A percentile compares a stretch with the other conserved stretches of the same genome.
These are phyloP conservation scores for Lerema accius DNA, from an alignment of 1,140 invertebrate genomes.

Conservation along the genomic window DNA sequence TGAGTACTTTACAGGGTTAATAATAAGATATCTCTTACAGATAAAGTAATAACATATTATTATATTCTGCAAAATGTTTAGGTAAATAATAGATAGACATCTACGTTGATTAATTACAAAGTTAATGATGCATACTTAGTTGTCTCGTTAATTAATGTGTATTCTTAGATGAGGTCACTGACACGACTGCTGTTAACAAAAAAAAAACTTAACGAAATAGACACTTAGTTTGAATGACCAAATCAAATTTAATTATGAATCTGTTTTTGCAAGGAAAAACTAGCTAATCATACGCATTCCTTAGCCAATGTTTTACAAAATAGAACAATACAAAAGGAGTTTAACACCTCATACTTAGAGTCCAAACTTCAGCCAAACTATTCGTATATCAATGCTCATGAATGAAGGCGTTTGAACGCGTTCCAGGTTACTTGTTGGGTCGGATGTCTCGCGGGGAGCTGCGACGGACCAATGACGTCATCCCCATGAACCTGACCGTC, in stretches of 20 bases:
- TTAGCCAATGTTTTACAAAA: not conserved
- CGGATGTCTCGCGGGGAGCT: slow-evolving; percentile 61
- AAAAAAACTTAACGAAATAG: too few species aligned
- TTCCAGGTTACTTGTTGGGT: slow-evolving; percentile 69
- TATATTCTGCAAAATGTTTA: too few species aligned
- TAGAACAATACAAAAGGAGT: not conserved
- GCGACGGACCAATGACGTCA: slow-evolving; percentile 52
- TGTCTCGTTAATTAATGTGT: not conserved
- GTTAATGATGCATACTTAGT: not conserved
- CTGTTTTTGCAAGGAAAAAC: not conserved
- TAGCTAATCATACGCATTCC: not conserved
- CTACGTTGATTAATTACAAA: not conserved
- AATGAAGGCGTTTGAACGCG: not conserved
- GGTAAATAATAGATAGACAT: not conserved
- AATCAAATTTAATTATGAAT: too few species aligned
- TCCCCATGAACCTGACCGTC: slow-evolving; percentile 59
- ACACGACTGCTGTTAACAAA: not conserved
- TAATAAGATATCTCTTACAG: too few species aligned
- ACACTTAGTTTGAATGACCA: not conserved
- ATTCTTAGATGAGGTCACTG: not conserved
- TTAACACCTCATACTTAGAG: not conserved
- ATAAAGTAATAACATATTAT: too few species aligned
- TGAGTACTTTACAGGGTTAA: too few species aligned
- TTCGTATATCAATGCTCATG: not conserved
- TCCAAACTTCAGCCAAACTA: not conserved